Conservation (phyloP, 2,797 vertebrate species). For the Sebastes matsubarae region DNA sequence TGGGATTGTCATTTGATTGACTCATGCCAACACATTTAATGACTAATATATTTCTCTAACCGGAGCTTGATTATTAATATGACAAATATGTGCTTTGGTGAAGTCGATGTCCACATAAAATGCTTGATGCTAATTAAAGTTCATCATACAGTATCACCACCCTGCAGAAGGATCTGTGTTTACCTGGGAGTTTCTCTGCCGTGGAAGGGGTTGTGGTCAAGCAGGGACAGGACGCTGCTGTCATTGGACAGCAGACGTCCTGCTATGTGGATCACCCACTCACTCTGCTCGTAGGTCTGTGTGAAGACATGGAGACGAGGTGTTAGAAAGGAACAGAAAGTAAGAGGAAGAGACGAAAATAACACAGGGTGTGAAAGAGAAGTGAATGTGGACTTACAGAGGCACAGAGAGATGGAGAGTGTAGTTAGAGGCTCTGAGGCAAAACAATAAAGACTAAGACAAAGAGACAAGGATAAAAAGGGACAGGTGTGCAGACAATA, state of each 20-base stretch:
- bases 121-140: not conserved
- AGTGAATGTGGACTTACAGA: not conserved
- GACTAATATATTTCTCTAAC: not conserved
- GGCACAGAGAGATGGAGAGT: not conserved
- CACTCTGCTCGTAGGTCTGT: slow-evolving; percentile 96
- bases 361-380: not conserved
- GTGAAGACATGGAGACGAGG: not conserved
- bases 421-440: not conserved
- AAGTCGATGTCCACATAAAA: not conserved
- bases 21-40: not conserved
- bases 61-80: not conserved
- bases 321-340: not conserved
- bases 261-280: slow-evolving; percentile 94
- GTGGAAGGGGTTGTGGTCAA: slow-evolving; percentile 88
- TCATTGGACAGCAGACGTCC: slow-evolving; percentile 92
- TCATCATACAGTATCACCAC: too few relatives aligned
- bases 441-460: not conserved
- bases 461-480: not conserved
- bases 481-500: not conserved
- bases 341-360: not conserved
- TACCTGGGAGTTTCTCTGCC: slow-evolving; percentile 86
- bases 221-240: slow-evolving; percentile 83
- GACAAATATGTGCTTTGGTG: not conserved
- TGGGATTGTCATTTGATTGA: not conserved
- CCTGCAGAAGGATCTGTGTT: slow-evolving; percentile 25